Percentiles rank a stretch among this genome's conserved stretches.
These are phyloP conservation scores for Hesperia comma DNA, from an alignment of 2,888 invertebrate species.

Conservation along the genomic window DNA sequence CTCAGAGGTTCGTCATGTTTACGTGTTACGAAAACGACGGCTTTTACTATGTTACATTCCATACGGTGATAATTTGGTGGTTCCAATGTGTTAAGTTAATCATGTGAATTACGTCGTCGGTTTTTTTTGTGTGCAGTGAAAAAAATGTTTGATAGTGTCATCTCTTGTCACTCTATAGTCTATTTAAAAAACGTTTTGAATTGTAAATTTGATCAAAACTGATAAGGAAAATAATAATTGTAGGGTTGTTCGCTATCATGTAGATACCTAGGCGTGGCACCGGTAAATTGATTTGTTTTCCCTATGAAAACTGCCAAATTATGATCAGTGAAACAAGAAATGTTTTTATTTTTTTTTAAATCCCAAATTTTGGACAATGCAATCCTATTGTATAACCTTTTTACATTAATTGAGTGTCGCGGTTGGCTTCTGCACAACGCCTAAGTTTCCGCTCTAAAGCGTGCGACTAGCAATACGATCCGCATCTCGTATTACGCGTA, in stretches of 20 bases:
- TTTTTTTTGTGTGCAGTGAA: not conserved
- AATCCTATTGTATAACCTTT: conserved; percentile 28
- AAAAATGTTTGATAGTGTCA: not conserved
- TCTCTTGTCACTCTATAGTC: too few relatives aligned
- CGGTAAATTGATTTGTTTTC: too few relatives aligned
- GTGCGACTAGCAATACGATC: conserved; percentile 70
- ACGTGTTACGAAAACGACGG: not conserved
- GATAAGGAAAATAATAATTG: not conserved
- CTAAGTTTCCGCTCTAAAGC: conserved; percentile 70
- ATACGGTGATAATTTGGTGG: not conserved
- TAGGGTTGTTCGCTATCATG: not conserved
- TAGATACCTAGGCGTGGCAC: too few relatives aligned
- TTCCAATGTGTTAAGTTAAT: conserved; percentile 12
- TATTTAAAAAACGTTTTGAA: not conserved
- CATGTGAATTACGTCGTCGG: not conserved
- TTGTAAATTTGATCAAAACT: not conserved
- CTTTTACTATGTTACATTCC: not conserved
- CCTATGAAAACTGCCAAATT: not conserved
- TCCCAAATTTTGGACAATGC: not conserved
- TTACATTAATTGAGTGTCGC: conserved; percentile 39
- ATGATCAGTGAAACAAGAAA: not conserved
- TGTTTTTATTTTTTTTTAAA: not conserved
- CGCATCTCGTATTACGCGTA: conserved; percentile 66
- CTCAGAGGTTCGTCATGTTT: conserved; percentile 79
- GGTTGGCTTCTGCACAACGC: conserved; percentile 46